Conservation (phyloP, 1,140 invertebrate genomes). For the Triops longicaudatus region DNA sequence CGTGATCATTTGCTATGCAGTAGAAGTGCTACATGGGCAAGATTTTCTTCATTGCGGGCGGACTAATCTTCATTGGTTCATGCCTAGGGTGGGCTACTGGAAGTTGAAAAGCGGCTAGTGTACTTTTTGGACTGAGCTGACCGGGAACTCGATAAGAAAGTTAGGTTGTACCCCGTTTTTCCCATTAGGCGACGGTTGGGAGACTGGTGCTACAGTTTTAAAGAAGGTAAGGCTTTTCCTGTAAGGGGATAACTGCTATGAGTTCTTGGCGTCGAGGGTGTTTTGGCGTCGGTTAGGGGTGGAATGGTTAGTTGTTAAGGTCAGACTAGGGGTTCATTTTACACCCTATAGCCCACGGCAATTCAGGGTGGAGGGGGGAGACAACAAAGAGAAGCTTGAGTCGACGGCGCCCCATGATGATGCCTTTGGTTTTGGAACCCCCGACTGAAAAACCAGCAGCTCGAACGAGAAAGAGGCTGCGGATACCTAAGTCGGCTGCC, state of each 20-base stretch:
- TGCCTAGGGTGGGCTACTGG: too few species aligned
- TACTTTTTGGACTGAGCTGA: too few species aligned
- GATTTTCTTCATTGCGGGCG: too few species aligned
- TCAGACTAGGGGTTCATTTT: neutral
- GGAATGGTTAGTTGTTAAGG: neutral
- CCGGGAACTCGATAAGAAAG: too few species aligned
- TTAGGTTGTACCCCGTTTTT: too few species aligned
- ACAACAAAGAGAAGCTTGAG: neutral
- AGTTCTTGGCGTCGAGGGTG: neutral
- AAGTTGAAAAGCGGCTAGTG: too few species aligned
- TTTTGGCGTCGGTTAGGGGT: neutral
- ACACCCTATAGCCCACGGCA: neutral
- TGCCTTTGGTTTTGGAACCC: neutral
- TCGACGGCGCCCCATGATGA: neutral
- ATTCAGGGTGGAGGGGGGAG: neutral
- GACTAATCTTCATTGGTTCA: too few species aligned
- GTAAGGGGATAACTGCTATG: neutral
- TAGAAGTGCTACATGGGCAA: too few species aligned
- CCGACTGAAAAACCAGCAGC: neutral
- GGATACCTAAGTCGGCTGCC: neutral
- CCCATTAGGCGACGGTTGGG: too few species aligned
- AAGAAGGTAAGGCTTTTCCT: too few species aligned
- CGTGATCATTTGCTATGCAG: too few species aligned
- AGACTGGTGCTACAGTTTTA: too few species aligned
- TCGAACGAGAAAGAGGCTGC: neutral